phyloP scores from a whole-genome alignment of 2,113 vertebrate genomes.

The Zosterops hypoxanthus region DNA sequence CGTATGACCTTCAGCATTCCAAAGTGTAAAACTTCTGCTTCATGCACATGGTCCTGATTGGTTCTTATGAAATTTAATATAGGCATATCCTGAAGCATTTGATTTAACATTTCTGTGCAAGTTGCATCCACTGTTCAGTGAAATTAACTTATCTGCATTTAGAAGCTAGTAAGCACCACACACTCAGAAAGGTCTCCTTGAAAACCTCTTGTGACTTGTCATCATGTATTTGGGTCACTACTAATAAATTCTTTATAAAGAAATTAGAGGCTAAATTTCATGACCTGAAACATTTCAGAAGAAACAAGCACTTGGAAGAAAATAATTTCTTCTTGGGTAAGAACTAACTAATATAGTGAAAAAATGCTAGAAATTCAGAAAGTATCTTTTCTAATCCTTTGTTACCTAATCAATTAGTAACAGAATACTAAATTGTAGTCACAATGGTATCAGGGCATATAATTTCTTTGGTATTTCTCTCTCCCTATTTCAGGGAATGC shows the following conservation, averaged over 20 bases:
- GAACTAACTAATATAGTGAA: not conserved
- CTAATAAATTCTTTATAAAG: conserved; percentile 29
- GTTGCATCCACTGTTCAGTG: not conserved
- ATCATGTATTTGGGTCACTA: not conserved
- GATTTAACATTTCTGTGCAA: not conserved
- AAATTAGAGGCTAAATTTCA: not conserved
- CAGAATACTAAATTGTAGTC: not conserved
- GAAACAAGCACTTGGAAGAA: not conserved
- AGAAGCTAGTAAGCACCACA: not conserved
- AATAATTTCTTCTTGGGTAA: not conserved
- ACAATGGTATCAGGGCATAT: not conserved
- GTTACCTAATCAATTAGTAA: not conserved
- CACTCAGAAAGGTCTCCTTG: not conserved
- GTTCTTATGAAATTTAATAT: not conserved
- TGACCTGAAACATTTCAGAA: conserved; percentile 8
- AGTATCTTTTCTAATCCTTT: not conserved
- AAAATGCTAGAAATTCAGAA: not conserved
- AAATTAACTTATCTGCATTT: not conserved
- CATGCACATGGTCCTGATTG: not conserved
- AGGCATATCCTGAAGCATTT: not conserved
- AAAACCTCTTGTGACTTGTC: not conserved
- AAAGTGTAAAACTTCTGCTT: not conserved
- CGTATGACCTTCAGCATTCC: not conserved
- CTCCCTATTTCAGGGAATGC: not conserved
- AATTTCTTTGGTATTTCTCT: not conserved